A percentile compares a stretch with the other conserved stretches of the same genome.
These are phyloP conservation scores for Tychaedon coryphoeus DNA, from an alignment of 2,113 vertebrate genomes.

Conservation along the genomic window DNA sequence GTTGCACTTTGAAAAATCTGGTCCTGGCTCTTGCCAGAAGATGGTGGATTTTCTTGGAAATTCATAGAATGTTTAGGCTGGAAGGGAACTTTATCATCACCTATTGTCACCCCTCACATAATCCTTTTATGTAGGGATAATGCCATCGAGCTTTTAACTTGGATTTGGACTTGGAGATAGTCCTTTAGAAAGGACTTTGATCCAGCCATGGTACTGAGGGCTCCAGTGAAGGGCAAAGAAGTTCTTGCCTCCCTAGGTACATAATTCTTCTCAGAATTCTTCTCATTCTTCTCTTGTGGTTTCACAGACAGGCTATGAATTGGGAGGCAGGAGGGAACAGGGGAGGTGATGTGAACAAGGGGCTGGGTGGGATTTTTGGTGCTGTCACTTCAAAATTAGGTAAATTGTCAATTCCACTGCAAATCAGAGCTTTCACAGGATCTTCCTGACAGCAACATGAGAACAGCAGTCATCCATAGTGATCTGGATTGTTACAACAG, in stretches of 20 bases:
- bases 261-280: fast-evolving
- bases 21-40: neutral
- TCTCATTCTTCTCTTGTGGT: neutral
- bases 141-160: neutral
- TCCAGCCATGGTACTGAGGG: neutral
- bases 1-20: neutral
- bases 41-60: constrained; percentile 21
- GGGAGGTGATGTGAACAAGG: neutral
- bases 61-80: constrained; percentile 6
- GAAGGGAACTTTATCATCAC: constrained; percentile 23
- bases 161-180: neutral
- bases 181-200: neutral
- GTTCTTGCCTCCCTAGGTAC: neutral
- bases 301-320: neutral
- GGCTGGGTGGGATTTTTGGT: neutral
- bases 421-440: neutral
- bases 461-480: neutral
- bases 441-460: neutral
- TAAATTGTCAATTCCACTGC: neutral
- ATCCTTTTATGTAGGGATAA: neutral
- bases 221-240: neutral
- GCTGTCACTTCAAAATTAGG: neutral
- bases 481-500: neutral
- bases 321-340: neutral
- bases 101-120: constrained; percentile 5